Conservation (phyloP, 2,888 invertebrate species). For the Sycophila texana region DNA sequence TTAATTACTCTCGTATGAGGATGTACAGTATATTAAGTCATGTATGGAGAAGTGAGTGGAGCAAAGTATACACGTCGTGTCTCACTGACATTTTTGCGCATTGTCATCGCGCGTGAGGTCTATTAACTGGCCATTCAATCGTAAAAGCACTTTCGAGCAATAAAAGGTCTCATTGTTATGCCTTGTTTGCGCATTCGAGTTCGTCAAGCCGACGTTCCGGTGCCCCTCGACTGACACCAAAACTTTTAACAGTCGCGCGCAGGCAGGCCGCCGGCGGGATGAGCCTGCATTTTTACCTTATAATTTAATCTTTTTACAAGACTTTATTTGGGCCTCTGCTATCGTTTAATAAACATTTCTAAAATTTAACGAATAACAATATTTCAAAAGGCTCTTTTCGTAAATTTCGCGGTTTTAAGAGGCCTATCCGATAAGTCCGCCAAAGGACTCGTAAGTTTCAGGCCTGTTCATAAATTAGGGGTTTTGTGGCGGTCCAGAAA, state of each 20-base stretch:
- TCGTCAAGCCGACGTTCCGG: background rate
- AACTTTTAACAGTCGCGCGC: background rate
- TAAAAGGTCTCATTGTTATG: slow-evolving; percentile 57
- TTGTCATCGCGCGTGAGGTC: slow-evolving; percentile 63
- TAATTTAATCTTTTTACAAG: no score
- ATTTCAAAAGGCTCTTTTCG: background rate
- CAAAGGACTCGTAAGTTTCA: slow-evolving; percentile 30
- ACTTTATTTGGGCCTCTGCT: no score
- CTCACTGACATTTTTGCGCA: background rate
- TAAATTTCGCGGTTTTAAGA: background rate
- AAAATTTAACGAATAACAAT: no score
- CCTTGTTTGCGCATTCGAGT: slow-evolving; percentile 51
- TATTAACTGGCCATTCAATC: slow-evolving; percentile 61
- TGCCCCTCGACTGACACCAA: background rate
- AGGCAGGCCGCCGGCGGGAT: no score
- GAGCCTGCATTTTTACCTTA: no score
- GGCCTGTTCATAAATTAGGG: slow-evolving; percentile 35
- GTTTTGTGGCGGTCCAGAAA: slow-evolving; percentile 39
- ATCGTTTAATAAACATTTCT: no score
- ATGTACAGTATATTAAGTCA: slow-evolving; percentile 1
- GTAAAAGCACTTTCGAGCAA: slow-evolving; percentile 57
- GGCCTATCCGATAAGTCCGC: background rate
- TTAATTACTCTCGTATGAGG: background rate
- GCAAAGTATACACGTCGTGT: background rate
- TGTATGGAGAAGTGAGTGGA: background rate